Percentiles rank a stretch among this genome's conserved stretches.
Conservation (phyloP, 2,888 invertebrate species). For the Drosophila longiperda region DNA sequence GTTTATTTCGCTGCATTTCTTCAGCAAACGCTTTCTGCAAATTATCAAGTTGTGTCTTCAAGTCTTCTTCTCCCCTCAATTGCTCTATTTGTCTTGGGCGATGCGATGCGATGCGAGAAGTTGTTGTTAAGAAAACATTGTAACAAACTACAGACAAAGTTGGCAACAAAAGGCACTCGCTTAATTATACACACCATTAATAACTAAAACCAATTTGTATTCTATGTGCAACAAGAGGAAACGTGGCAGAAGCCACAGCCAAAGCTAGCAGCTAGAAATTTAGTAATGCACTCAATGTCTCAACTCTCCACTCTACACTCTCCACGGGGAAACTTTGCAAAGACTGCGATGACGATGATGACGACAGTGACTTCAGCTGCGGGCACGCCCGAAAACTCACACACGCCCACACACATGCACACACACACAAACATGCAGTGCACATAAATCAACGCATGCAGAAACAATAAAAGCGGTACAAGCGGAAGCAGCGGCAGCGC, state of each 20-base stretch:
- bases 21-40: not conserved
- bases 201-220: conserved; percentile 76
- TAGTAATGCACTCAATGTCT: conserved; percentile 48
- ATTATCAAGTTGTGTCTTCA: not conserved
- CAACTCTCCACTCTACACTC: not conserved
- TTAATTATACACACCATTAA: conserved; percentile 78
- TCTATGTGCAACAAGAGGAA: conserved; percentile 65
- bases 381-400: conserved; percentile 21
- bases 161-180: conserved; percentile 75
- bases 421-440: conserved; percentile 37
- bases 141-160: conserved; percentile 77
- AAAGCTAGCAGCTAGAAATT: conserved; percentile 9
- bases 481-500: conserved; percentile 42
- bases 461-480: conserved; percentile 55
- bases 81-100: conserved; percentile 48
- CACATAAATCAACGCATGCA: conserved; percentile 74
- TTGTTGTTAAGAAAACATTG: conserved; percentile 79
- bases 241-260: conserved; percentile 2
- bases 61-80: not conserved
- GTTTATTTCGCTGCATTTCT: not conserved
- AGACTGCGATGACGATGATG: conserved; percentile 5
- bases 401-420: conserved; percentile 6
- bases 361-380: conserved; percentile 37
- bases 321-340: conserved; percentile 42
- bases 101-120: conserved; percentile 58